phyloP scores from a whole-genome alignment of 2,797 vertebrate genomes.

The Fringilla coelebs region DNA sequence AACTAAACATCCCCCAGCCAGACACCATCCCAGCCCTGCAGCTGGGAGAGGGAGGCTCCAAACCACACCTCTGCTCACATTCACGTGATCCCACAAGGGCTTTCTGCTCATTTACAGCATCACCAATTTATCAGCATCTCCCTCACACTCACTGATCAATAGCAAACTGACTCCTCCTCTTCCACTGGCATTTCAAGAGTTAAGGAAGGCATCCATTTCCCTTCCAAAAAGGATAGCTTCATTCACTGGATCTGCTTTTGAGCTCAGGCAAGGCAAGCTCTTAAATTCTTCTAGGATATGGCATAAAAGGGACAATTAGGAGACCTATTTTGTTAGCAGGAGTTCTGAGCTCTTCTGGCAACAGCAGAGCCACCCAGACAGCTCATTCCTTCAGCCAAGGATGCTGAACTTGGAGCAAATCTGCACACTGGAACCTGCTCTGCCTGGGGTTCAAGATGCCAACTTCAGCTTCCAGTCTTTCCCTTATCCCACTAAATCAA shows the following conservation, averaged over 20 bases:
- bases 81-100: fast-evolving
- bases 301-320: neutral
- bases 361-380: neutral
- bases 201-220: neutral
- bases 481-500: conserved; percentile 18
- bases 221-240: neutral
- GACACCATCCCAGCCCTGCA: neutral
- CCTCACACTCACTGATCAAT: neutral
- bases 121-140: neutral
- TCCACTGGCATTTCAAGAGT: neutral
- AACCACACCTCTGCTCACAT: neutral
- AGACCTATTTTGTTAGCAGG: neutral
- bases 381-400: neutral
- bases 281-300: neutral
- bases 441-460: neutral
- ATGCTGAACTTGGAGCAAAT: neutral
- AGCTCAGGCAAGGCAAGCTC: neutral
- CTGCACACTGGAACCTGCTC: neutral
- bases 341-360: neutral
- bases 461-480: neutral
- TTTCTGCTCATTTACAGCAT: neutral
- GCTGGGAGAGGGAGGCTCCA: neutral
- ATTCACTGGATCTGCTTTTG: neutral
- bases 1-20: neutral
- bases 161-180: neutral